Conservation (phyloP, 2,888 invertebrate genomes). For the Laothoe populi region DNA sequence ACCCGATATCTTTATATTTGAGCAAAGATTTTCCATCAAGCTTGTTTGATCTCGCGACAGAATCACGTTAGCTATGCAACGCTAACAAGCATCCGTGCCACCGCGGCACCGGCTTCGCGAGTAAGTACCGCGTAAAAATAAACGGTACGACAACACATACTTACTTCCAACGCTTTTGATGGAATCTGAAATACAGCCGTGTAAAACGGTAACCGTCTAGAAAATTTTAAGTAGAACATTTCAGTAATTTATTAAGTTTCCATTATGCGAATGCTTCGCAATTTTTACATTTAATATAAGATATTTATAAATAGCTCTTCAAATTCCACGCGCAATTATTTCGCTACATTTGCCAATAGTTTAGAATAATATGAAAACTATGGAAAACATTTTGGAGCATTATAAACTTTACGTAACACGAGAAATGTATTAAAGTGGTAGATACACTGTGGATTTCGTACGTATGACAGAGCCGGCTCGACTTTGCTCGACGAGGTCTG, state of each 20-base stretch:
- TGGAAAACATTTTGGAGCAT: too few relatives aligned
- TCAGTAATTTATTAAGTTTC: constrained; percentile 2
- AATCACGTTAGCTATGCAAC: constrained; percentile 6
- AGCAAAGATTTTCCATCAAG: background rate
- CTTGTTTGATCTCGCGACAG: background rate
- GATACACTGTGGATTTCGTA: too few relatives aligned
- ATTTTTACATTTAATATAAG: background rate
- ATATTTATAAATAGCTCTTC: constrained; percentile 7
- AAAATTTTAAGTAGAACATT: background rate
- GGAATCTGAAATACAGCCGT: background rate
- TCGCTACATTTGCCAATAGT: background rate
- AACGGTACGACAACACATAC: background rate
- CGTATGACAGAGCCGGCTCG: too few relatives aligned
- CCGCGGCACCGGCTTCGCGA: background rate
- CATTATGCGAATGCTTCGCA: background rate
- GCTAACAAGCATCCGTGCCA: constrained; percentile 5
- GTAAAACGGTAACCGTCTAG: background rate
- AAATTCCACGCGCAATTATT: background rate
- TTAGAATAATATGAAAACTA: too few relatives aligned
- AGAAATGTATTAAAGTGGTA: too few relatives aligned
- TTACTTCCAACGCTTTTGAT: background rate
- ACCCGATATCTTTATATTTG: background rate
- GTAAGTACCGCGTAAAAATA: constrained; percentile 6
- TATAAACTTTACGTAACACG: too few relatives aligned
- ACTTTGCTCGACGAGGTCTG: too few relatives aligned